Percentiles rank a stretch among this genome's conserved stretches.
phyloP scores from a whole-genome alignment of 2,888 invertebrate genomes.

The Eubasilissa splendida region DNA sequence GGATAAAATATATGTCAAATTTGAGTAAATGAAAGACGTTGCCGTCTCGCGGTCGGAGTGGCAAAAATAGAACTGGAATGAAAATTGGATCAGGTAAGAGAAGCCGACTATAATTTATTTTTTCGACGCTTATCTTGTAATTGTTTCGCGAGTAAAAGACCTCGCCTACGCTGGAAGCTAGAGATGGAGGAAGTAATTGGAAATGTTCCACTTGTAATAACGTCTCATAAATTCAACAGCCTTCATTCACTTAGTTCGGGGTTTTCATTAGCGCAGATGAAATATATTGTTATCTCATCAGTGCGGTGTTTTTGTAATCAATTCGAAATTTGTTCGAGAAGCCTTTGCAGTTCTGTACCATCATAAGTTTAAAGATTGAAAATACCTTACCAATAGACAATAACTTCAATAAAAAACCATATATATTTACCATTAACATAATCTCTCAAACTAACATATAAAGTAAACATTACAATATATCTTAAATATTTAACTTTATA shows the following conservation, averaged over 20 bases:
- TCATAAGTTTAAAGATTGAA: too few relatives aligned
- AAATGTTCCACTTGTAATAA: constrained; percentile 9
- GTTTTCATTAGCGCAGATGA: neutral
- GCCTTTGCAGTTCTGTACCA: neutral
- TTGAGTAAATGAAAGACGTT: constrained; percentile 41
- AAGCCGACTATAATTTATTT: constrained; percentile 35
- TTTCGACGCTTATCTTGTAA: constrained; percentile 37
- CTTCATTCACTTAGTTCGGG: neutral
- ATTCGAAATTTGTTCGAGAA: neutral
- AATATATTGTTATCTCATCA: constrained; percentile 1
- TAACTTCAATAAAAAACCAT: too few relatives aligned
- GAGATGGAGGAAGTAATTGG: neutral
- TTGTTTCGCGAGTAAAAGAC: constrained; percentile 19
- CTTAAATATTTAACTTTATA: too few relatives aligned
- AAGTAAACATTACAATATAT: too few relatives aligned
- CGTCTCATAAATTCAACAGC: constrained; percentile 8
- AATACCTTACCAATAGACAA: too few relatives aligned
- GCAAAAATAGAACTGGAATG: constrained; percentile 31
- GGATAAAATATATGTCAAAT: constrained; percentile 36
- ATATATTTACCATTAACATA: too few relatives aligned
- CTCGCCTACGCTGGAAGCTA: neutral
- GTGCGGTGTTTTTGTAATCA: neutral
- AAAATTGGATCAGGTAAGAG: constrained; percentile 44
- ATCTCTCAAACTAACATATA: too few relatives aligned
- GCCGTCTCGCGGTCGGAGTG: neutral